A percentile compares a stretch with the other conserved stretches of the same genome.
Evolutionary conservation across 2,888 invertebrate species (phyloP).

Genomic region (Dryadula phaetusa): DNA sequence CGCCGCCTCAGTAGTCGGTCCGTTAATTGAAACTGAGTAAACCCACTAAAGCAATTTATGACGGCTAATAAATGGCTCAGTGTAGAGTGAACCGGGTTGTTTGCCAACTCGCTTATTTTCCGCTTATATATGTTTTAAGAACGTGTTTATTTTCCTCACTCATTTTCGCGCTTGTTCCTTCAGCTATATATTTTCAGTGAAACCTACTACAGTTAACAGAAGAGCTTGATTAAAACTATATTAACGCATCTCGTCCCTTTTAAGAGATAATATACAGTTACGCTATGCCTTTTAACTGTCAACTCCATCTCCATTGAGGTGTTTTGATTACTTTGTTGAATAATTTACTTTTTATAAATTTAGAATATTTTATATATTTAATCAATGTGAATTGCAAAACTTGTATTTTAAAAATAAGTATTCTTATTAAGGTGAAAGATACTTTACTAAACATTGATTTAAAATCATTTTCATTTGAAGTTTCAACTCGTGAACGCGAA

Average conservation of each 20-base stretch:
- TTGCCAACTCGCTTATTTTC: conserved; percentile 61
- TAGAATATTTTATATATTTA: no score
- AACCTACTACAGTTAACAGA: background rate
- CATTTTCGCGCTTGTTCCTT: conserved; percentile 12
- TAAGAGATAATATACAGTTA: background rate
- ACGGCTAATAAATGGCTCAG: conserved; percentile 47
- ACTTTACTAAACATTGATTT: no score
- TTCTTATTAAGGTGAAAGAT: no score
- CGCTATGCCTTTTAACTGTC: no score
- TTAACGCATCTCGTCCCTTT: background rate
- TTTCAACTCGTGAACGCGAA: no score
- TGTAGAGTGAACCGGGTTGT: conserved; percentile 48
- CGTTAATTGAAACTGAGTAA: conserved; percentile 50
- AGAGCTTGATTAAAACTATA: background rate
- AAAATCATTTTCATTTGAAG: no score
- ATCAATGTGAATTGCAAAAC: no score
- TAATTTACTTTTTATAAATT: no score
- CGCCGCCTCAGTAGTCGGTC: conserved; percentile 35
- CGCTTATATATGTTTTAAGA: conserved; percentile 37
- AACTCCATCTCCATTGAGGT: no score
- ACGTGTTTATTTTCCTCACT: conserved; percentile 33
- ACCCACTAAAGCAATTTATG: conserved; percentile 49
- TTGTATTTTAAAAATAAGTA: no score
- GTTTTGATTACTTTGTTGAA: no score
- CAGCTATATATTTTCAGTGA: background rate